phyloP scores from a whole-genome alignment of 2,113 vertebrate species.

The Psittacula cyanocephala region DNA sequence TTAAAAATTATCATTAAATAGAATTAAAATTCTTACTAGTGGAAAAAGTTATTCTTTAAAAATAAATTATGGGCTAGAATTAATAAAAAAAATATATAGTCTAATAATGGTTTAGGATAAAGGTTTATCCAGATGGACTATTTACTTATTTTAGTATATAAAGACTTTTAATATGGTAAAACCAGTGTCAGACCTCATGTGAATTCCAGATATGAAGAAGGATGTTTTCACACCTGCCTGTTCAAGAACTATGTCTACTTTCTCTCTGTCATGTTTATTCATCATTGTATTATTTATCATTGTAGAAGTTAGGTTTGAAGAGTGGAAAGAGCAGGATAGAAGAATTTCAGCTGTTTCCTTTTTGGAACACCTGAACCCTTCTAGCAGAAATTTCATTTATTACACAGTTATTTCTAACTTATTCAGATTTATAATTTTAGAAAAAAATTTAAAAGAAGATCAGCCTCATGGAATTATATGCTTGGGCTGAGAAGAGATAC shows the following conservation, averaged over 20 bases:
- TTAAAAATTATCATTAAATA: slow-evolving; percentile 53
- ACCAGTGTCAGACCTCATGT: background rate
- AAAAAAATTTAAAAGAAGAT: background rate
- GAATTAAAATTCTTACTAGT: slow-evolving; percentile 35
- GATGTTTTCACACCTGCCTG: background rate
- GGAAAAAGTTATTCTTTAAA: slow-evolving; percentile 29
- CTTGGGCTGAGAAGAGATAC: background rate
- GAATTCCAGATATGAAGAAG: background rate
- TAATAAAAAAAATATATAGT: background rate
- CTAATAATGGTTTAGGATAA: background rate
- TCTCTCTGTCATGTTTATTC: background rate
- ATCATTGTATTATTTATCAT: background rate
- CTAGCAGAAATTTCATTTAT: background rate
- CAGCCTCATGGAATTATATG: background rate
- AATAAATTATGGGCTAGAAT: background rate
- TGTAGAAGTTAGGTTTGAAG: background rate
- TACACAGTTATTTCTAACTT: background rate
- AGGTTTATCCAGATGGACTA: background rate
- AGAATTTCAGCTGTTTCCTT: background rate
- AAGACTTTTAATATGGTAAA: background rate
- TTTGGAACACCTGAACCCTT: background rate
- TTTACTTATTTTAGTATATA: background rate
- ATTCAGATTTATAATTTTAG: background rate
- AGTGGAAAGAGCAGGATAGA: background rate
- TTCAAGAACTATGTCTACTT: background rate